A percentile compares a stretch with the other conserved stretches of the same genome.
Evolutionary conservation across 1,140 invertebrate genomes (phyloP).

Genomic region (Trichomalopsis sarcophagae): DNA sequence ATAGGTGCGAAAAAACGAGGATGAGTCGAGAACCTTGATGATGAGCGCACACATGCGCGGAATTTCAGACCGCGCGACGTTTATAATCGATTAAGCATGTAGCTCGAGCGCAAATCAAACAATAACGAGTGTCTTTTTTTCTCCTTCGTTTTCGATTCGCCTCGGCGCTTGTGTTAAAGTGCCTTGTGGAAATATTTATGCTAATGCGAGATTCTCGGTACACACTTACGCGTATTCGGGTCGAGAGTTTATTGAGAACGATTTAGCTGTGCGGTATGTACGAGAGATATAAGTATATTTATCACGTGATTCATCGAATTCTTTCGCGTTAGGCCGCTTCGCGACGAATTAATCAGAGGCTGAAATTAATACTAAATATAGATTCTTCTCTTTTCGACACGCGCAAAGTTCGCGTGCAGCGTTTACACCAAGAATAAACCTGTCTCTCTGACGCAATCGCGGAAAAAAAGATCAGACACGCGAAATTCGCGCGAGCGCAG

Average conservation of each 20-base stretch:
- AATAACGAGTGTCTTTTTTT: neutral
- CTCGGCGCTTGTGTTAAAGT: neutral
- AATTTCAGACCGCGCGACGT: constrained; percentile 8
- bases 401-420: no score
- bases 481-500: no score
- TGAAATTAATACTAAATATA: no score
- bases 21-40: constrained; percentile 39
- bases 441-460: neutral
- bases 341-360: neutral
- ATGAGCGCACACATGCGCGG: neutral
- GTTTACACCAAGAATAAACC: constrained; percentile 1
- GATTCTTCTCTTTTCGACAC: no score
- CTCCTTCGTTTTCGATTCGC: neutral
- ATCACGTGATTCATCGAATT: neutral
- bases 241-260: constrained; percentile 23
- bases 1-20: constrained; percentile 28
- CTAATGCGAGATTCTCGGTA: constrained; percentile 34
- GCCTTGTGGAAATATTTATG: constrained; percentile 42
- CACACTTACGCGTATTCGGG: constrained; percentile 31
- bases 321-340: neutral
- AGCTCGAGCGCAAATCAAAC: neutral
- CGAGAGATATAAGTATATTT: neutral
- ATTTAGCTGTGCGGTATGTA: neutral
- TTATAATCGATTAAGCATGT: neutral
- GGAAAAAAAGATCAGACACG: no score